Percentiles rank a stretch among this genome's conserved stretches.
Evolutionary conservation across 2,888 invertebrate species (phyloP).

Genomic region (Pherbina coryleti): DNA sequence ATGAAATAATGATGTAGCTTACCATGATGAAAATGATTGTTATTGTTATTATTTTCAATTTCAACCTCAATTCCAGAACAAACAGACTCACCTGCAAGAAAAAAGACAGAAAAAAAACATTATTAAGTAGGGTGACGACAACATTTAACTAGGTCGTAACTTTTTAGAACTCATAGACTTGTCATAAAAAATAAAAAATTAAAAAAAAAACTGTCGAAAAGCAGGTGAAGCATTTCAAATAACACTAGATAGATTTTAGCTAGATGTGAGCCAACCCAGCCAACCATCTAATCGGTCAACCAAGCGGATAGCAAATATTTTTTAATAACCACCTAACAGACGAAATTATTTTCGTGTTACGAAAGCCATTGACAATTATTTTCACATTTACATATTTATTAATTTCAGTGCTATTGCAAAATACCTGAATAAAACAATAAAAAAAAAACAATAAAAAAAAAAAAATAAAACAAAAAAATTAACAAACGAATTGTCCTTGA

Average conservation of each 20-base stretch:
- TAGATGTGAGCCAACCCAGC: too few relatives aligned
- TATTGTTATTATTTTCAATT: constrained; percentile 70
- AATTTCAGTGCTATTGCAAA: too few relatives aligned
- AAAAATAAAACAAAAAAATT: neutral
- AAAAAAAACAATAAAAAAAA: neutral
- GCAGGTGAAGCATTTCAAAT: neutral
- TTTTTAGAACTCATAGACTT: neutral
- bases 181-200: too few relatives aligned
- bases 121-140: constrained; percentile 44
- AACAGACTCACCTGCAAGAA: constrained; percentile 68
- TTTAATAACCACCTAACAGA: too few relatives aligned
- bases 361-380: too few relatives aligned
- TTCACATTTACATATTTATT: too few relatives aligned
- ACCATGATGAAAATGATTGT: constrained; percentile 68
- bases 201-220: too few relatives aligned
- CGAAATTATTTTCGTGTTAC: too few relatives aligned
- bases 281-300: too few relatives aligned
- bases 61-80: constrained; percentile 70
- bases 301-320: too few relatives aligned
- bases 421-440: too few relatives aligned
- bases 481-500: constrained; percentile 19
- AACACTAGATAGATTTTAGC: neutral
- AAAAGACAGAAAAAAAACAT: constrained; percentile 8
- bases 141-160: constrained; percentile 9
- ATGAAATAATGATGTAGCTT: constrained; percentile 70